Evolutionary conservation across 1,140 invertebrate species (phyloP).

Genomic region (Temnothorax nylanderi): DNA sequence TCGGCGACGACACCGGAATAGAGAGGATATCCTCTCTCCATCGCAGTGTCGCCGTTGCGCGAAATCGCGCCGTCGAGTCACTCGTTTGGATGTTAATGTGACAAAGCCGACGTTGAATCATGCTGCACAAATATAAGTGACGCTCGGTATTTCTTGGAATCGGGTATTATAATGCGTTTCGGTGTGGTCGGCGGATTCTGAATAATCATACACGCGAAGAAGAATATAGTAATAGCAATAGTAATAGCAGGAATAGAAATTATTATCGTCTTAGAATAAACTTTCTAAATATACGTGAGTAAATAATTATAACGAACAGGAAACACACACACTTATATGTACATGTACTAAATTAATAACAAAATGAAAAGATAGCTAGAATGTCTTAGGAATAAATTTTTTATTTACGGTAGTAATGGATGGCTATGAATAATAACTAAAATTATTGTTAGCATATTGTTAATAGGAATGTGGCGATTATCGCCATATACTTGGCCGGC

Average conservation of each 20-base stretch:
- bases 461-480: too few relatives aligned
- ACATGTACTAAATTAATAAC: background rate
- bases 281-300: background rate
- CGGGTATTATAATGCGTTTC: constrained; percentile 7
- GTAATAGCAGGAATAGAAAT: background rate
- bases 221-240: background rate
- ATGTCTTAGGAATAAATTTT: background rate
- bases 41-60: constrained; percentile 18
- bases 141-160: constrained; percentile 26
- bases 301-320: background rate
- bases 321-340: background rate
- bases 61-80: constrained; percentile 59
- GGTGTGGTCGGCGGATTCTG: background rate
- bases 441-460: background rate
- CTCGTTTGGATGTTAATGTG: constrained; percentile 72
- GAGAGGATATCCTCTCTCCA: constrained; percentile 11
- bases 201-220: background rate
- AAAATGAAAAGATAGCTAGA: background rate
- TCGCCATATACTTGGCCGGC: too few relatives aligned
- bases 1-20: constrained; percentile 60
- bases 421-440: background rate
- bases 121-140: constrained; percentile 4
- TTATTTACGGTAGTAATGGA: background rate
- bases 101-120: constrained; percentile 65
- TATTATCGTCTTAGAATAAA: background rate